Conservation (phyloP, 2,888 invertebrate species). For the Sympetrum striolatum region DNA sequence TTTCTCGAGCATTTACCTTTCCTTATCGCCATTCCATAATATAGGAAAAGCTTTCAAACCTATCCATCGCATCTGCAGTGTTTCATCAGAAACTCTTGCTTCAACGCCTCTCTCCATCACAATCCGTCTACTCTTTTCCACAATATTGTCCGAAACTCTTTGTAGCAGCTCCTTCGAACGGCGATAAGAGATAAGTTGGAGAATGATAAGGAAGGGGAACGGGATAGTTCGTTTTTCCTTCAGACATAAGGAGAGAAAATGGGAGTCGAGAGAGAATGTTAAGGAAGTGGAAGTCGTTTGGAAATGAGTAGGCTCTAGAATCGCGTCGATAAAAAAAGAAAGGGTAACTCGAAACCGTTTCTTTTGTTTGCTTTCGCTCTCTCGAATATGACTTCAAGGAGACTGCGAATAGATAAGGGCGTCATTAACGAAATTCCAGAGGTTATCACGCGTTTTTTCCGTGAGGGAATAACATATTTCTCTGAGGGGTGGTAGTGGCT, state of each 20-base stretch:
- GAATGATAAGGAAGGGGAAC: neutral
- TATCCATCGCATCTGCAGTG: slow-evolving; percentile 3
- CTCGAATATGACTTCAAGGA: neutral
- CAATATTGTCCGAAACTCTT: neutral
- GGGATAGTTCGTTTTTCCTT: neutral
- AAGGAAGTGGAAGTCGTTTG: slow-evolving; percentile 29
- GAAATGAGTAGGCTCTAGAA: slow-evolving; percentile 17
- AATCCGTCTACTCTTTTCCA: neutral
- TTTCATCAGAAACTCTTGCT: slow-evolving; percentile 23
- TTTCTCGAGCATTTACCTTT: neutral
- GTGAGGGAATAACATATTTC: no score
- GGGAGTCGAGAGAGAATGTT: neutral
- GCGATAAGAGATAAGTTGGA: neutral
- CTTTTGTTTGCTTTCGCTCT: slow-evolving; percentile 1
- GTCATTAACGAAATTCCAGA: neutral
- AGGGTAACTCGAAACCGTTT: slow-evolving; percentile 3
- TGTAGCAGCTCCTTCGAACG: neutral
- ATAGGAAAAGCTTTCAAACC: neutral
- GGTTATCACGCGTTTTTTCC: neutral
- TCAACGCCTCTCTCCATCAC: slow-evolving; percentile 8
- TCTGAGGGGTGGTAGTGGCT: neutral
- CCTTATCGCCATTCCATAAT: slow-evolving; percentile 8
- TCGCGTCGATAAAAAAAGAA: slow-evolving; percentile 11
- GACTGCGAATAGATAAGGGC: neutral
- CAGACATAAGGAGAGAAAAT: slow-evolving; percentile 26